These are phyloP conservation scores for Pituophis catenifer DNA, from an alignment of 2,113 vertebrate genomes.

Conservation along the genomic window DNA sequence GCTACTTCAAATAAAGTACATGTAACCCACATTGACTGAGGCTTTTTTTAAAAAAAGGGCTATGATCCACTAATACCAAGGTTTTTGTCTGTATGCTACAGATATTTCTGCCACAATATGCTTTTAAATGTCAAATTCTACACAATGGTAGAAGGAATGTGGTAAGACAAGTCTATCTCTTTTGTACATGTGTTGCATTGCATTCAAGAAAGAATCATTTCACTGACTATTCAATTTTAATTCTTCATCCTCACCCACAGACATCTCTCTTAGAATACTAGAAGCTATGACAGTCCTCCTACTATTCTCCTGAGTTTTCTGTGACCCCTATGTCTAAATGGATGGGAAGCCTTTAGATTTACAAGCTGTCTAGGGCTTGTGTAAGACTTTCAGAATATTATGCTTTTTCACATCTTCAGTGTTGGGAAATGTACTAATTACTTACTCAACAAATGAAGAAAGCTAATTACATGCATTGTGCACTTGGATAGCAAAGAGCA, in stretches of 20 bases:
- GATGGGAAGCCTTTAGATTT: not conserved
- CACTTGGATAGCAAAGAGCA: not conserved
- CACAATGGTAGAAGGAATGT: not conserved
- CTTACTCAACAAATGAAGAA: not conserved
- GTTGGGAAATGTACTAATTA: not conserved
- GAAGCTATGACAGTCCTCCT: not conserved
- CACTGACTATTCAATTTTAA: not conserved
- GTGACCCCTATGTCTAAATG: not conserved
- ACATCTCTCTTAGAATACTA: not conserved
- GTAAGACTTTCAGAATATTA: too few relatives aligned
- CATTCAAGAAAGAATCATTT: not conserved
- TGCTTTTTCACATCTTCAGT: not conserved
- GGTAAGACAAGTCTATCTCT: not conserved
- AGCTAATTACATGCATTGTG: not conserved
- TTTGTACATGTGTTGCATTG: not conserved
- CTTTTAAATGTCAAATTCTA: not conserved
- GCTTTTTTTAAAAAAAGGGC: not conserved
- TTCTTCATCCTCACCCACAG: not conserved
- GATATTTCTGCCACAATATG: not conserved
- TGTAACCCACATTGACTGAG: not conserved
- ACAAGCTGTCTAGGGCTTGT: not conserved
- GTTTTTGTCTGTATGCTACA: not conserved
- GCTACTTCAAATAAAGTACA: not conserved
- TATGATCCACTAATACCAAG: not conserved
- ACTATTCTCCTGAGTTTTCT: not conserved